phyloP scores from a whole-genome alignment of 2,113 vertebrate genomes.

The Amphiprion ocellaris region DNA sequence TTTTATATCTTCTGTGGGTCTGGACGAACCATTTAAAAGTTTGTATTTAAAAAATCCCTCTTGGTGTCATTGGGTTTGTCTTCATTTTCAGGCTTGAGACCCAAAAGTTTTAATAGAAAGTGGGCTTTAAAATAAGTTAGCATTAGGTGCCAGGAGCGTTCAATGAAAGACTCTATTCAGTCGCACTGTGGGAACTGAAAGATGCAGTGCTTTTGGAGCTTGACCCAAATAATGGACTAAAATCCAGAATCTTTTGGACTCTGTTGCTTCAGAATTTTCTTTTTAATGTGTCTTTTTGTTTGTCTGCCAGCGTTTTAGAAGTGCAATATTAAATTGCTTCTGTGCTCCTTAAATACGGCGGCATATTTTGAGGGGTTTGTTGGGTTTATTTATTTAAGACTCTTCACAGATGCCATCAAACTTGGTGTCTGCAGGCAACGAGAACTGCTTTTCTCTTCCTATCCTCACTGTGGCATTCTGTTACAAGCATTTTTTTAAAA shows the following conservation, averaged over 20 bases:
- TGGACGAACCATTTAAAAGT: too few species aligned
- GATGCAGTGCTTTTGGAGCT: not conserved
- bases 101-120: not conserved
- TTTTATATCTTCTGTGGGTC: too few species aligned
- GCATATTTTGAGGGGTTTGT: not conserved
- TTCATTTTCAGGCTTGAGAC: not conserved
- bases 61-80: not conserved
- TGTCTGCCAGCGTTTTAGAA: not conserved
- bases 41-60: too few species aligned
- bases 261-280: not conserved
- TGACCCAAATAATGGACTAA: not conserved
- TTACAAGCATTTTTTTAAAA: not conserved
- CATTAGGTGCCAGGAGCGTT: not conserved
- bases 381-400: not conserved
- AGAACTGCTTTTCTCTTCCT: not conserved
- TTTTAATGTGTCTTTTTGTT: not conserved
- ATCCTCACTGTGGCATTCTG: not conserved
- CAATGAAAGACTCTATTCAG: slow-evolving; percentile 18
- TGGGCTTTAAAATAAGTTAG: not conserved
- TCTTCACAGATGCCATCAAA: slow-evolving; percentile 8
- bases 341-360: not conserved
- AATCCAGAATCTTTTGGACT: not conserved
- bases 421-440: not conserved
- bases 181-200: slow-evolving; percentile 7
- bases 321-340: not conserved